Evolutionary conservation across 2,113 vertebrate species (phyloP), one percentile per base, ranked within the genome.

Genomic region (Rutilus rutilus): DNA sequence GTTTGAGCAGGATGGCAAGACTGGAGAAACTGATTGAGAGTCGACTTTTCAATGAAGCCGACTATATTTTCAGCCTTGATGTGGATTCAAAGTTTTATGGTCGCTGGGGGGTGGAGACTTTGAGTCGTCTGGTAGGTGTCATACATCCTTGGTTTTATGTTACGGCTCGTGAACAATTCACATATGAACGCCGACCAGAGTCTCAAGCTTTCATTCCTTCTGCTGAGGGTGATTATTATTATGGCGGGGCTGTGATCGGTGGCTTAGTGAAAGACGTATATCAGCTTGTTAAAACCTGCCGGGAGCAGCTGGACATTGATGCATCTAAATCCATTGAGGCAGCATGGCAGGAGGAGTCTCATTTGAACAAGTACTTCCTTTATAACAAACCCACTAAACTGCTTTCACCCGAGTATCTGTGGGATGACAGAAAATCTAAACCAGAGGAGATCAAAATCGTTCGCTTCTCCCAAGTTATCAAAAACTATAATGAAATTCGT

Each of bases 301-400:
- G 94, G 88, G 89, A 85, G 89, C 78, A 83, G 59, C 91, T 95
- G 79, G 90, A 95, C 88, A 81, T 80, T 0, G 95, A 96, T 91
- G 94, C 94, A 78, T 92, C 92, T 87, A 95, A 93, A 0, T 88
- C 91, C 50, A 87, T 95, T 83, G 83, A 93, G 91, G 96, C 94
- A 0, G 87, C 59, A 64, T 92, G 94, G 94, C 94, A 94, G 83
- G 95, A 95, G 73, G 95, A 96, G 87, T 95, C 94, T 12, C 94
- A 96, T 78, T 91, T 95, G 76, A 96, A 95, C 83, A 91, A 92
- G 7, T 91, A 87, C 76, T 92, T 96, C 57, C 62, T 96, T 15
- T 87, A 87, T 1, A 90, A 92, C 85, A 95, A 94, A 82, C 95
- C 94, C 1, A 91, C 92, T 78, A 95, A 92, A 57, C 62, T 95